These are phyloP conservation scores for Galeopterus variegatus DNA, from an alignment of 2,113 vertebrate genomes.

Conservation along the genomic window DNA sequence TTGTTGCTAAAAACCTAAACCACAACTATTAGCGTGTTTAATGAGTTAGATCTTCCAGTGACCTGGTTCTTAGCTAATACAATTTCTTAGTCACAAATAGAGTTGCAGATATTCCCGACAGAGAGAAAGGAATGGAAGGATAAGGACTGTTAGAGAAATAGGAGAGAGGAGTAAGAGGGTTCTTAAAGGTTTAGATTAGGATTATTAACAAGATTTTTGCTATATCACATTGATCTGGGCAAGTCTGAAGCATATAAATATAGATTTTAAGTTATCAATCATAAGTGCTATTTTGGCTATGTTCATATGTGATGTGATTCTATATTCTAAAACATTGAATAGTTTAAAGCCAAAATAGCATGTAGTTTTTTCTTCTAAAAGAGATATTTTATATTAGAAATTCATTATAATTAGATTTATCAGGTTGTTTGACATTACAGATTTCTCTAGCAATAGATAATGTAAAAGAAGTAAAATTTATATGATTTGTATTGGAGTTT, in stretches of 20 bases:
- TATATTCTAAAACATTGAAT: background rate
- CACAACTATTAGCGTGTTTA: background rate
- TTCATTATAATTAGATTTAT: background rate
- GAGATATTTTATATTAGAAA: slow-evolving; percentile 6
- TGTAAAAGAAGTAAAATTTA: slow-evolving; percentile 6
- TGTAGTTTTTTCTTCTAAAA: slow-evolving; percentile 46
- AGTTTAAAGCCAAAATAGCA: slow-evolving; percentile 44
- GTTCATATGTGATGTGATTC: background rate
- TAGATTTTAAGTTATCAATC: background rate
- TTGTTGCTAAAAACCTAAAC: slow-evolving; percentile 13
- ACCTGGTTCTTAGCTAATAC: slow-evolving; percentile 3
- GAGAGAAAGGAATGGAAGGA: background rate
- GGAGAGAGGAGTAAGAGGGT: background rate
- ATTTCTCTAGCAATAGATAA: background rate
- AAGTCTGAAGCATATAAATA: slow-evolving; percentile 32
- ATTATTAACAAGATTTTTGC: background rate
- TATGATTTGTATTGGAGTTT: background rate
- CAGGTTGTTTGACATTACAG: background rate
- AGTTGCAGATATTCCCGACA: background rate
- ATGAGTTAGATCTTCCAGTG: slow-evolving; percentile 40
- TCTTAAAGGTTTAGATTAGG: background rate
- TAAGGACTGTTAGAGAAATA: background rate
- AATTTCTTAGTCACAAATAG: background rate
- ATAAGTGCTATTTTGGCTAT: slow-evolving; percentile 21
- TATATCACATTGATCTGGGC: background rate